Conservation (phyloP, 2,113 vertebrate species). For the Chloropsis cyanopogon region DNA sequence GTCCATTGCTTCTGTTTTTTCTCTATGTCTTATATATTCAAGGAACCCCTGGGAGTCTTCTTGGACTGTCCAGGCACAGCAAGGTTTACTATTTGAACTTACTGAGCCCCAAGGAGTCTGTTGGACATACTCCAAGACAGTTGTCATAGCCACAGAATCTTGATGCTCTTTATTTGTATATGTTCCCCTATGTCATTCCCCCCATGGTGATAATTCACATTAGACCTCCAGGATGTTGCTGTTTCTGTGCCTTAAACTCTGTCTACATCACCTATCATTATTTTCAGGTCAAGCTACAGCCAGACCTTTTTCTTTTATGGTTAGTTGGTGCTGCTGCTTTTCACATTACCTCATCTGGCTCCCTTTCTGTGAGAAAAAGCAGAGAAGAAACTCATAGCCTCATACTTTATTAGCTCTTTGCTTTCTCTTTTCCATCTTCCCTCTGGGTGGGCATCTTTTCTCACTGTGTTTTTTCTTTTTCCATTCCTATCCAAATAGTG, state of each 20-base stretch:
- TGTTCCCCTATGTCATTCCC: not conserved
- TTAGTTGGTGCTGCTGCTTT: slow-evolving; percentile 36
- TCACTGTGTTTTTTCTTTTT: not conserved
- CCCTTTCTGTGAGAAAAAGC: slow-evolving; percentile 24
- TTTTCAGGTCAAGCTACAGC: slow-evolving; percentile 39
- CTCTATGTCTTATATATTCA: not conserved
- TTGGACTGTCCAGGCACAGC: slow-evolving; percentile 31
- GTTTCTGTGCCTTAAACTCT: slow-evolving; percentile 22
- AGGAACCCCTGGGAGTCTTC: not conserved
- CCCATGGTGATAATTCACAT: not conserved
- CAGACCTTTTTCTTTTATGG: slow-evolving; percentile 44
- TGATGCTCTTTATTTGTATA: slow-evolving; percentile 28
- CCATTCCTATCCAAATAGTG: not conserved
- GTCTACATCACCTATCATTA: slow-evolving; percentile 38
- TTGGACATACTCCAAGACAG: slow-evolving; percentile 32
- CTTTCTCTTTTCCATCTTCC: not conserved
- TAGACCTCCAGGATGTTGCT: slow-evolving; percentile 39
- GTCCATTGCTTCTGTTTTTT: slow-evolving; percentile 19
- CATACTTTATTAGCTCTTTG: not conserved
- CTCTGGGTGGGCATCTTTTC: not conserved
- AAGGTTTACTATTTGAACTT: slow-evolving; percentile 42
- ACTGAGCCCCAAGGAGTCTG: slow-evolving; percentile 15
- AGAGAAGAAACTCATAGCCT: not conserved
- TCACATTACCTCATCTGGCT: slow-evolving; percentile 35
- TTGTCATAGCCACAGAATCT: slow-evolving; percentile 38